phyloP scores from a whole-genome alignment of 1,140 invertebrate species.

The Caenorhabditis remanei region DNA sequence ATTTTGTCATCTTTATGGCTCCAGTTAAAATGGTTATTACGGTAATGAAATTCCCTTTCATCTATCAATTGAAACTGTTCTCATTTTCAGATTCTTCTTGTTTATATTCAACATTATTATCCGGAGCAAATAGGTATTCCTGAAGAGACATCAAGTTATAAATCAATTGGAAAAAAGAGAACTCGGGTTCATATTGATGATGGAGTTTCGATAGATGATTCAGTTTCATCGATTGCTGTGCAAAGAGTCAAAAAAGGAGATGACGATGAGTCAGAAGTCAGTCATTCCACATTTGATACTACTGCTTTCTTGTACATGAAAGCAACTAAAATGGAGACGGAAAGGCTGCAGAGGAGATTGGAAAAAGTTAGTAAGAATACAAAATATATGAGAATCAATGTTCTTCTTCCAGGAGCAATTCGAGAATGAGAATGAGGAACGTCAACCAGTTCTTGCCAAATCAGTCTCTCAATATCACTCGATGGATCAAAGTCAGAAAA shows the following conservation, averaged over 20 bases:
- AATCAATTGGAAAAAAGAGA: constrained; percentile 26
- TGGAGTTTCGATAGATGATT: constrained; percentile 9
- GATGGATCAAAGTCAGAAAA: constrained; percentile 27
- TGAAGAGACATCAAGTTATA: constrained; percentile 55
- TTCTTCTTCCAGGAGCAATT: constrained; percentile 1
- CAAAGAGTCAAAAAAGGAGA: not conserved
- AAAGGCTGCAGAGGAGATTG: constrained; percentile 46
- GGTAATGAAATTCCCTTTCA: not conserved
- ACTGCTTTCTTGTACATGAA: constrained; percentile 55
- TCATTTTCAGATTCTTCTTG: constrained; percentile 34
- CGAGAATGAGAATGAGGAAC: constrained; percentile 38
- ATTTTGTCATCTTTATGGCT: constrained; percentile 47
- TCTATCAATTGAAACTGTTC: not conserved
- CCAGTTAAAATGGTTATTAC: constrained; percentile 38
- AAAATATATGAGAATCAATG: too few species aligned
- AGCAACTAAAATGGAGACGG: constrained; percentile 34
- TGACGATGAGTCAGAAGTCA: constrained; percentile 29
- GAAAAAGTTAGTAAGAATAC: constrained; percentile 12
- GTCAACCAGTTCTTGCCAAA: constrained; percentile 34
- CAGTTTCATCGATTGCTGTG: not conserved
- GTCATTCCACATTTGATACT: constrained; percentile 53
- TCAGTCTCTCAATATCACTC: constrained; percentile 58
- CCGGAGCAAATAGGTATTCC: constrained; percentile 58
- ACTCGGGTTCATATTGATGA: constrained; percentile 28
- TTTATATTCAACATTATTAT: constrained; percentile 59